Conservation (phyloP, 2,888 invertebrate species). For the Sminthurides aquaticus region DNA sequence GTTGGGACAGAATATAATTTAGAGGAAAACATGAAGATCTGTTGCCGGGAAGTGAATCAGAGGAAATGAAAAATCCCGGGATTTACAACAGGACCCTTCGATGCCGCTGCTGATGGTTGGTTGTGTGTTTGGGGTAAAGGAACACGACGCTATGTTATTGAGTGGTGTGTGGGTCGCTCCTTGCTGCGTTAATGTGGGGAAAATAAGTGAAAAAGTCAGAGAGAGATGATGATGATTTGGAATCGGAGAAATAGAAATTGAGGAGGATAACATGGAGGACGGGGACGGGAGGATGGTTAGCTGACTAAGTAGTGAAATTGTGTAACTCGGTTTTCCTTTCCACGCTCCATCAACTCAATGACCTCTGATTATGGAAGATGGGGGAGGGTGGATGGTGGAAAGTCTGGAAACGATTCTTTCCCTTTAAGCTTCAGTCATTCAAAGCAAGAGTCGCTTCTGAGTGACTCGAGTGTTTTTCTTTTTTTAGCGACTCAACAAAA, state of each 20-base stretch:
- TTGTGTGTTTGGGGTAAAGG: no score
- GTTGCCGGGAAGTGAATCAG: not conserved
- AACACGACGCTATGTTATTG: no score
- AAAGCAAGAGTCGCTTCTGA: not conserved
- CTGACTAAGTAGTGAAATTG: conserved; percentile 12
- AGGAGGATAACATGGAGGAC: not conserved
- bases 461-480: conserved; percentile 11
- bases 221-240: not conserved
- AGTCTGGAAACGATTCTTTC: not conserved
- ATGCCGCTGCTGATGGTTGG: no score
- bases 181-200: not conserved
- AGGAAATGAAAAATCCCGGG: not conserved
- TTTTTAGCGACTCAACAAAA: not conserved
- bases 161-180: no score
- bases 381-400: not conserved
- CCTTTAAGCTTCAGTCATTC: not conserved
- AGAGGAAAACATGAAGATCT: not conserved
- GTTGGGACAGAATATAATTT: not conserved
- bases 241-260: not conserved
- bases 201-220: not conserved
- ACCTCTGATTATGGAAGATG: conserved; percentile 25
- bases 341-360: conserved; percentile 28
- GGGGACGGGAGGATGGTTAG: not conserved
- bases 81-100: no score
- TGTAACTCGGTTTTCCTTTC: conserved; percentile 23